A percentile compares a stretch with the other conserved stretches of the same genome.
phyloP scores from a whole-genome alignment of 2,888 invertebrate species.

The Eupithecia tripunctaria region DNA sequence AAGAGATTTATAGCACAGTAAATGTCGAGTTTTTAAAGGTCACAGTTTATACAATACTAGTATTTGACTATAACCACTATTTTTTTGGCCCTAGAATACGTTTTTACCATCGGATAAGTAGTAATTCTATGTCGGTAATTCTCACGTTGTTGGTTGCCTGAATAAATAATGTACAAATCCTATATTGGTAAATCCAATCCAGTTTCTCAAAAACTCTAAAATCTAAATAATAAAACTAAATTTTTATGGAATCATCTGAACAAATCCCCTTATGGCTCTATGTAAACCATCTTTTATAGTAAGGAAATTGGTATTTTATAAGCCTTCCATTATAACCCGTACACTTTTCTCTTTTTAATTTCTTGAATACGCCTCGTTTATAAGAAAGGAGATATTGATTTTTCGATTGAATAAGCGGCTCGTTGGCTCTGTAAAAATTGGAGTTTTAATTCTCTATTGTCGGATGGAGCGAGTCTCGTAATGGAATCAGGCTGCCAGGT shows the following conservation, averaged over 20 bases:
- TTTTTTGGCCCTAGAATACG: too few relatives aligned
- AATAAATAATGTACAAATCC: too few relatives aligned
- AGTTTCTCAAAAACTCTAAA: too few relatives aligned
- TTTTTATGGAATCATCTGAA: neutral
- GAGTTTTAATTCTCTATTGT: slow-evolving; percentile 76
- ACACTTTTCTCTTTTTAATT: slow-evolving; percentile 42
- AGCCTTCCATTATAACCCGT: slow-evolving; percentile 29
- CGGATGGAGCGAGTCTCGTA: slow-evolving; percentile 57
- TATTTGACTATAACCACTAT: too few relatives aligned
- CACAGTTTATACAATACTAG: too few relatives aligned
- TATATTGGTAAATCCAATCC: too few relatives aligned
- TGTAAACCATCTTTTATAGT: neutral
- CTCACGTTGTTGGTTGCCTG: too few relatives aligned
- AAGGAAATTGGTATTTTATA: slow-evolving; percentile 7
- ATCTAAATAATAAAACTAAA: too few relatives aligned
- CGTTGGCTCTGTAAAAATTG: slow-evolving; percentile 69
- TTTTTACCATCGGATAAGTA: too few relatives aligned
- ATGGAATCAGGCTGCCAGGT: slow-evolving; percentile 76
- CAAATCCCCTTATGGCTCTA: neutral
- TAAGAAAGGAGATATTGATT: slow-evolving; percentile 64
- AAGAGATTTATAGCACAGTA: too few relatives aligned
- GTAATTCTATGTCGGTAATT: too few relatives aligned
- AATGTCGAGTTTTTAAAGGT: too few relatives aligned
- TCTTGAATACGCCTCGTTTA: slow-evolving; percentile 53
- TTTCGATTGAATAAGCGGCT: slow-evolving; percentile 71